Conservation (phyloP, 1,140 invertebrate species). For the Heterodera schachtii region DNA sequence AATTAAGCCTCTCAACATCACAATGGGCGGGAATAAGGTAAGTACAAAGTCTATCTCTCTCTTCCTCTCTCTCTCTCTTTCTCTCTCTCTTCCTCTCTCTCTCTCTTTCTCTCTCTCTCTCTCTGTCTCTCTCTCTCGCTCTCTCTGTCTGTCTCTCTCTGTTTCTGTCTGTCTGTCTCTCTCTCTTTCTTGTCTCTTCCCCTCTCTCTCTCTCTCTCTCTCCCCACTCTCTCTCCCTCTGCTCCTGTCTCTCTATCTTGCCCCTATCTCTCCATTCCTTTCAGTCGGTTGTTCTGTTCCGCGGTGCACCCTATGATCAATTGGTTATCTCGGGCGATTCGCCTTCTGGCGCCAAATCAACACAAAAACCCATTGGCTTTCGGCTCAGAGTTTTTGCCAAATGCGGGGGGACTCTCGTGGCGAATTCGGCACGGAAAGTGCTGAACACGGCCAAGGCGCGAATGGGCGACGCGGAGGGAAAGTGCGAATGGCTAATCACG, state of each 20-base stretch:
- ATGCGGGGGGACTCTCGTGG: conserved; percentile 57
- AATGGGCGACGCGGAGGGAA: conserved; percentile 1
- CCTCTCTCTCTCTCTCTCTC: too few relatives aligned
- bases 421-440: conserved; percentile 40
- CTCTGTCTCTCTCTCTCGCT: too few relatives aligned
- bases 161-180: too few relatives aligned
- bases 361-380: conserved; percentile 46
- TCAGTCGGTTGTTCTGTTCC: conserved; percentile 51
- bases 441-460: conserved; percentile 21
- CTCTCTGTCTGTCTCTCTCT: too few relatives aligned
- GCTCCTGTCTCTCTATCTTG: too few relatives aligned
- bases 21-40: conserved; percentile 17
- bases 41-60: background rate
- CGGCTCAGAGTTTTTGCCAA: conserved; percentile 42
- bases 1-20: conserved; percentile 23
- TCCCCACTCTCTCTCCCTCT: too few relatives aligned
- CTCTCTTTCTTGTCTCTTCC: too few relatives aligned
- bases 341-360: conserved; percentile 14
- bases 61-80: too few relatives aligned
- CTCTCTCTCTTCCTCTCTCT: too few relatives aligned
- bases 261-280: background rate
- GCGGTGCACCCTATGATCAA: conserved; percentile 56
- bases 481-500: conserved; percentile 7
- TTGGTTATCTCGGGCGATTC: conserved; percentile 41
- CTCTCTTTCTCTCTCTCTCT: too few relatives aligned